Conservation (phyloP, 2,797 vertebrate species). For the Lepilemur ruficaudatus region DNA sequence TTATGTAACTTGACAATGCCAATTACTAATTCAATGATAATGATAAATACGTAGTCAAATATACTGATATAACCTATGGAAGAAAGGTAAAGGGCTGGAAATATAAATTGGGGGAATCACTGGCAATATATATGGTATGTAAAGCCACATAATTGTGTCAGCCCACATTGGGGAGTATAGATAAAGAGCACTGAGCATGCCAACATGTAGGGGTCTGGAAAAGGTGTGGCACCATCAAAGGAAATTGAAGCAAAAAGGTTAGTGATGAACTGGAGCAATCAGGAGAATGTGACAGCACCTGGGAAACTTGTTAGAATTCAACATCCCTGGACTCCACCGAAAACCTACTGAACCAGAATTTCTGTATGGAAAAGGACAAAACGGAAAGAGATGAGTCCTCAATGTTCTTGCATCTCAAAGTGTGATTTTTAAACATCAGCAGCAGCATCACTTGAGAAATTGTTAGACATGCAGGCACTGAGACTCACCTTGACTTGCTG, state of each 20-base stretch:
- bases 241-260: neutral
- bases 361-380: neutral
- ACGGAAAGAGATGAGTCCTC: neutral
- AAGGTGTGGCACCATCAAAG: neutral
- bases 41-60: neutral
- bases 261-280: neutral
- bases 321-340: neutral
- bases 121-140: neutral
- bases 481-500: neutral
- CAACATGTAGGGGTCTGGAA: neutral
- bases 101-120: neutral
- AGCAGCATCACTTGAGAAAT: neutral
- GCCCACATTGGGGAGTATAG: fast-evolving
- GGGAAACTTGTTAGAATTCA: neutral
- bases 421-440: neutral
- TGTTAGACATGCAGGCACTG: neutral
- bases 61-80: neutral
- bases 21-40: neutral
- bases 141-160: neutral
- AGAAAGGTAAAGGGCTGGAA: neutral
- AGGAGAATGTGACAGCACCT: neutral
- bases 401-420: neutral
- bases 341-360: neutral
- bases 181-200: neutral
- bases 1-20: neutral